Evolutionary conservation across 2,797 vertebrate species (phyloP).

Genomic region (Chaenodraco wilsoni): DNA sequence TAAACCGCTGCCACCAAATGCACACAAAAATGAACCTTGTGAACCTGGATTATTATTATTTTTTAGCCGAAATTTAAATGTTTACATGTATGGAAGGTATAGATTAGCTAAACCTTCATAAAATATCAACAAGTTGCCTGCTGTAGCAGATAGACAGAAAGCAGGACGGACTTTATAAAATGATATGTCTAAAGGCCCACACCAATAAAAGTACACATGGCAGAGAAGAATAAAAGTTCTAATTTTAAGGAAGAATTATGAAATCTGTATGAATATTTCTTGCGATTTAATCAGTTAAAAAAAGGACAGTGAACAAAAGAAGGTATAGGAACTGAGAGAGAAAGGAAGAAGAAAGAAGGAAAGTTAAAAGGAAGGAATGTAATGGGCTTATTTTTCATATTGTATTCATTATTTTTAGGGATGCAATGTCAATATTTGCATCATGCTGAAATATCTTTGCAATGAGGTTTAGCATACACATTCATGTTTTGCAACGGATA

Average conservation of each 20-base stretch:
- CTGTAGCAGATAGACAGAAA: not conserved
- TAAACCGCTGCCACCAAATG: constrained; percentile 44
- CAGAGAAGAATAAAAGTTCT: not conserved
- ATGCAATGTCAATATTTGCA: not conserved
- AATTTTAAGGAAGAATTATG: not conserved
- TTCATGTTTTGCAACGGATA: too few species aligned
- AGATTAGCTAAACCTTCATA: not conserved
- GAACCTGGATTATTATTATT: constrained; percentile 14
- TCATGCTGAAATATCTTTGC: not conserved
- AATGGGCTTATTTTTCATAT: not conserved
- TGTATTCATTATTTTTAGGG: not conserved
- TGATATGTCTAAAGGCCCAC: not conserved
- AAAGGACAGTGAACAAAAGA: too few species aligned
- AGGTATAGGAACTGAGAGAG: too few species aligned
- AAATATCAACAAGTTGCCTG: constrained; percentile 4
- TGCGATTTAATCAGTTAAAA: too few species aligned
- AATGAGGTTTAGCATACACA: not conserved
- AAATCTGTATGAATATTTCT: too few species aligned
- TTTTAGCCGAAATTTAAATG: not conserved
- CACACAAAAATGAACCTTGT: constrained; percentile 28
- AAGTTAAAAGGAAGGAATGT: not conserved
- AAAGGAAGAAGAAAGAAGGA: not conserved
- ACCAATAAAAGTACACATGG: not conserved
- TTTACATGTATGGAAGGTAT: constrained; percentile 11
- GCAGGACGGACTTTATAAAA: not conserved